Base-by-base conservation (phyloP, 2,797 vertebrate species). In the Poecilia wingei region DNA sequence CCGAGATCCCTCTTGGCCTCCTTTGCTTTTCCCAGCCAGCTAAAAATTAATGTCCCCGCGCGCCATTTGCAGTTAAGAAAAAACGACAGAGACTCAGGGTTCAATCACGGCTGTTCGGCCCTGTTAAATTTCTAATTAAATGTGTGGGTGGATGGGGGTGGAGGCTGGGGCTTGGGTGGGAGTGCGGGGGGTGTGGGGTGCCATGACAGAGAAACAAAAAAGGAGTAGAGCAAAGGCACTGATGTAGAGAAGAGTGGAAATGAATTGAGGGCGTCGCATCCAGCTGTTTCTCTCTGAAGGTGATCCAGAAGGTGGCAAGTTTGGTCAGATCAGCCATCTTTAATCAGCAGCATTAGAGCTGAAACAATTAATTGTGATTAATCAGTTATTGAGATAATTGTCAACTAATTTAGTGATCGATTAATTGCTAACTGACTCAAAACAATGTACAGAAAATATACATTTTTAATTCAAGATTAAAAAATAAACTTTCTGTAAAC, bases 71-170 rank as follows among this genome's bases (percentile, higher is more conserved):
- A 95, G 94, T 95, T 96, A 95, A 94, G 94, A 90, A 94, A 95
- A 95, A 93, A 94, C 89, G 94, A 95, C 94, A 95, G 92, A 93
- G 94, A 94, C 93, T 95, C 88, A 75, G 89, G 88, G 91, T 89
- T 82, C 92, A 91, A 86, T 92, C 93, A 94, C 88, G 88, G 90
- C 94, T 92, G 95, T 95, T 96, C 94, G 93, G 94, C 93, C 93
- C 90, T 91, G 95, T 96, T 96, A 95, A 94, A 95, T 96, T 96
- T 95, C 92, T 96, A 96, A 96, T 96, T 96, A 95, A 92, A 88
- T 92, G 90, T 88, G 86, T 86, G 82, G 84, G 87, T 77, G 84
- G 61, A 71, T 10, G 57, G 25, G n/a, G 43, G 7, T 39, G 55
- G 22, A 68, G 18, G 49, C 20, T 51, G 49, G 20, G 49, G 49